Evolutionary conservation across 2,888 invertebrate genomes (phyloP).

Genomic region (Agrochola lota): DNA sequence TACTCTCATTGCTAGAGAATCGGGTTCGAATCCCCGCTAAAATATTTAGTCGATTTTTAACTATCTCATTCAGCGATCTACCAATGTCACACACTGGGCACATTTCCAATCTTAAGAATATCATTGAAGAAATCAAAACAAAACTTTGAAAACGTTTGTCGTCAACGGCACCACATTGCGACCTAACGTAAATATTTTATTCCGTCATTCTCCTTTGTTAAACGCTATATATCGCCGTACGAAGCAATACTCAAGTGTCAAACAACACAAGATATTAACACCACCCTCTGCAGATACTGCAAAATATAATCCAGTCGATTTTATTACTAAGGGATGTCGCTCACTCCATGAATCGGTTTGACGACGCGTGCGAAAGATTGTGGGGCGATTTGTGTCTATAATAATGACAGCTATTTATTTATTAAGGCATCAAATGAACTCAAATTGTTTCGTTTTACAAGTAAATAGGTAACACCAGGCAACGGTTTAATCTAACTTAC

Average conservation of each 20-base stretch:
- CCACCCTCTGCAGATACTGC: constrained; percentile 41
- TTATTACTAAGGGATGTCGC: constrained; percentile 20
- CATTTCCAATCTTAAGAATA: background rate
- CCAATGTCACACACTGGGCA: background rate
- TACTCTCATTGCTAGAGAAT: background rate
- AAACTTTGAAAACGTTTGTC: background rate
- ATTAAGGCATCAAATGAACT: background rate
- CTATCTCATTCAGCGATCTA: background rate
- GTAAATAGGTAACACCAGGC: background rate
- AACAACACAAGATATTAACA: constrained; percentile 17
- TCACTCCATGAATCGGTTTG: constrained; percentile 15
- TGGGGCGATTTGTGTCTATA: background rate
- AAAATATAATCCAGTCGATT: constrained; percentile 40
- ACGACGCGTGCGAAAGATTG: background rate
- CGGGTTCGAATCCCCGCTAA: background rate
- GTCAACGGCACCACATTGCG: background rate
- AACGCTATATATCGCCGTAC: background rate
- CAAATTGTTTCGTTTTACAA: background rate
- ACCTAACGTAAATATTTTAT: background rate
- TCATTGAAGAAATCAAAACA: constrained; percentile 1
- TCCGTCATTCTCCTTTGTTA: constrained; percentile 2
- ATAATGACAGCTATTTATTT: background rate
- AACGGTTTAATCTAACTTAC: background rate
- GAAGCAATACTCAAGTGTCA: constrained; percentile 36
- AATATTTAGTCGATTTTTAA: background rate